Percentiles rank a stretch among this genome's conserved stretches.
phyloP scores from a whole-genome alignment of 1,140 invertebrate species.

The Ericerus pela region DNA sequence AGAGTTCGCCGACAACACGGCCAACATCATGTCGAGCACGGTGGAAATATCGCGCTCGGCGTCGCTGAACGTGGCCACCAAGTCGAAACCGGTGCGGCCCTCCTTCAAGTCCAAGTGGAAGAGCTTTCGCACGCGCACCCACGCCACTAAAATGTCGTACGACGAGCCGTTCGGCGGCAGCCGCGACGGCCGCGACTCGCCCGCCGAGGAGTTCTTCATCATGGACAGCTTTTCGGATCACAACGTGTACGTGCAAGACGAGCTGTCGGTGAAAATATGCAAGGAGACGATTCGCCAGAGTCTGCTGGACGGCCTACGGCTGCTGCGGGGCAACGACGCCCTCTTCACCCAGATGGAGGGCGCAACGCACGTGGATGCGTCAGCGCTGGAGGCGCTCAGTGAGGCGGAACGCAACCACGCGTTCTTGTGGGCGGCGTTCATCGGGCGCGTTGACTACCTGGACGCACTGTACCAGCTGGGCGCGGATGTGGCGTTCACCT shows the following conservation, averaged over 20 bases:
- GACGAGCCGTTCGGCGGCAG: neutral
- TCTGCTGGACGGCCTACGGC: conserved; percentile 52
- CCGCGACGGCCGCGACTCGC: neutral
- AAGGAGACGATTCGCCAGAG: conserved; percentile 52
- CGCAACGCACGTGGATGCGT: conserved; percentile 33
- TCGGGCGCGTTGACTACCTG: conserved; percentile 47
- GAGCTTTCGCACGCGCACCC: conserved; percentile 14
- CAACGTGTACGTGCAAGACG: conserved; percentile 45
- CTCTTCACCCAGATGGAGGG: conserved; percentile 53
- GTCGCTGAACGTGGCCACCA: neutral
- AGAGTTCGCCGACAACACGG: neutral
- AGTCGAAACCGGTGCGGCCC: conserved; percentile 10
- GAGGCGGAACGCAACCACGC: conserved; percentile 30
- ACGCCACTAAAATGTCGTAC: neutral
- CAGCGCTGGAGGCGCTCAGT: neutral
- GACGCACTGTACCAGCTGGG: conserved; percentile 41
- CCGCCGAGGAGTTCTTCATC: conserved; percentile 16
- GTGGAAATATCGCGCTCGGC: neutral
- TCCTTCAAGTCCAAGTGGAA: conserved; percentile 17
- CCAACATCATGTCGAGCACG: conserved; percentile 13
- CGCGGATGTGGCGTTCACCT: conserved; percentile 46
- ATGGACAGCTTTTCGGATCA: conserved; percentile 16
- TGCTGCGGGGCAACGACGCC: conserved; percentile 43
- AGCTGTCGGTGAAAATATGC: conserved; percentile 54
- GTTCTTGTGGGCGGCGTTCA: conserved; percentile 51